A percentile compares a stretch with the other conserved stretches of the same genome.
Conservation (phyloP, 1,140 invertebrate genomes). For the Oscheius sp. region DNA sequence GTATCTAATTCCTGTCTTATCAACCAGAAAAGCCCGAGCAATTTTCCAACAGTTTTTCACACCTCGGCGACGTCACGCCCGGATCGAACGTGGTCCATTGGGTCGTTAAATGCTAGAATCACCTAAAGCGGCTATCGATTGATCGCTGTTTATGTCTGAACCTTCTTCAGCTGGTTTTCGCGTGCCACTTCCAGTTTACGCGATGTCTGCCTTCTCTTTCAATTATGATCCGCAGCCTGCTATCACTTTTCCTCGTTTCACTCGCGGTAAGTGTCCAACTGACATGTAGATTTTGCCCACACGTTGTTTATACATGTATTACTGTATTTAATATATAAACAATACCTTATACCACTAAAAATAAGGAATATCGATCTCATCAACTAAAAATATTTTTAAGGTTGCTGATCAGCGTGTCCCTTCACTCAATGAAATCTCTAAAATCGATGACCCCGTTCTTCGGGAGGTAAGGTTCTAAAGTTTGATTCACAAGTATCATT, state of each 20-base stretch:
- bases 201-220: neutral
- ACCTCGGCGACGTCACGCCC: too few species aligned
- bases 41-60: too few species aligned
- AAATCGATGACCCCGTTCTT: neutral
- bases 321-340: too few species aligned
- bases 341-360: too few species aligned
- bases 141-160: neutral
- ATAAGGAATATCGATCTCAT: neutral
- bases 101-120: too few species aligned
- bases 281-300: too few species aligned
- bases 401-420: neutral
- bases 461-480: too few species aligned
- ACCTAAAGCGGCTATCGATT: neutral
- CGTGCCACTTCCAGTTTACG: constrained; percentile 4
- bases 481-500: too few species aligned
- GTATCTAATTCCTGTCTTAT: too few species aligned
- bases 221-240: neutral
- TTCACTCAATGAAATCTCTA: neutral
- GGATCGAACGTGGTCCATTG: too few species aligned
- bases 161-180: neutral
- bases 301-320: too few species aligned
- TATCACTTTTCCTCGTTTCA: constrained; percentile 7
- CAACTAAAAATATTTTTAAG: neutral
- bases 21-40: too few species aligned
- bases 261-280: neutral